Percentiles rank a stretch among this genome's conserved stretches.
phyloP scores from a whole-genome alignment of 1,140 invertebrate genomes.

The Euwallacea similis region DNA sequence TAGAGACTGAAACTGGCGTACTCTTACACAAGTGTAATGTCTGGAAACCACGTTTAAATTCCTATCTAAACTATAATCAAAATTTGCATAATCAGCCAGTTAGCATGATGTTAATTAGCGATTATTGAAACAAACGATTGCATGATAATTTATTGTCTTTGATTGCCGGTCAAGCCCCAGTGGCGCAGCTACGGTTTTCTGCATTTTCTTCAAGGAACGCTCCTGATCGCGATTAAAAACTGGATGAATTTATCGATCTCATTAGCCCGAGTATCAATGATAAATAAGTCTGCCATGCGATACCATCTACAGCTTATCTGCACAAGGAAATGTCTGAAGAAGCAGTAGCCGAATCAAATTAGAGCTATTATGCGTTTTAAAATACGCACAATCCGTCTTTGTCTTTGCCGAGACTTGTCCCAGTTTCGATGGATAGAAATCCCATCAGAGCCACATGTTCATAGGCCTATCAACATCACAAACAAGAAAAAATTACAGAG shows the following conservation, averaged over 20 bases:
- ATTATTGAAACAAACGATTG: no score
- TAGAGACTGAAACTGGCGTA: not conserved
- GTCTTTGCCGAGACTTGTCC: no score
- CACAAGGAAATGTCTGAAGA: not conserved
- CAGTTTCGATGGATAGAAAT: no score
- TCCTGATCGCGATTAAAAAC: no score
- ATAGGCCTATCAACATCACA: not conserved
- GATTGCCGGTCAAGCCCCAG: no score
- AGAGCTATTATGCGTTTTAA: slow-evolving; percentile 3
- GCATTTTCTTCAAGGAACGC: no score
- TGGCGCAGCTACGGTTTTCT: not conserved
- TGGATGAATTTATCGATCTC: not conserved
- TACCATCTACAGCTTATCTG: slow-evolving; percentile 3
- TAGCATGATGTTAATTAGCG: no score
- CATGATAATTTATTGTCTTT: no score
- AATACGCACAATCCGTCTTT: not conserved
- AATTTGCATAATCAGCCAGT: no score
- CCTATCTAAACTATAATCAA: no score
- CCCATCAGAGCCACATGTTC: not conserved
- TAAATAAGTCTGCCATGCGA: slow-evolving; percentile 3
- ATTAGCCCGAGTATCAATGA: not conserved
- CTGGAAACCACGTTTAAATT: no score
- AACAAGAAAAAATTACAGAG: slow-evolving; percentile 19
- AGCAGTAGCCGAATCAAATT: slow-evolving; percentile 5
- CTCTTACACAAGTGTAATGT: not conserved